Evolutionary conservation across 2,113 vertebrate species (phyloP), one percentile per base, ranked within the genome.

Genomic region (Plecturocebus donacophilus): DNA sequence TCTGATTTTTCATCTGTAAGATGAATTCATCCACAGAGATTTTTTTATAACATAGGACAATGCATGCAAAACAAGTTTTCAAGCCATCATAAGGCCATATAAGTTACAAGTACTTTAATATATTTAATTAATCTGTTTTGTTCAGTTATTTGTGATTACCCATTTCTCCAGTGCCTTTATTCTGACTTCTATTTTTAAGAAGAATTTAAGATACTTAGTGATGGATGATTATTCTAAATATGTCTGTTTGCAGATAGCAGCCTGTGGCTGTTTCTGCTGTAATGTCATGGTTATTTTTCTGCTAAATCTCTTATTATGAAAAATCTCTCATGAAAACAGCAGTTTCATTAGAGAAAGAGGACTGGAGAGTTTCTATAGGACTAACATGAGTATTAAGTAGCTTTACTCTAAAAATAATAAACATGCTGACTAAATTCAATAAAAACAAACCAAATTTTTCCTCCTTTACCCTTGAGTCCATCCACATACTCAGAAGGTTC

Each of bases 171-270:
- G 13, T 73, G 45, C 19, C 20, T 7, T 73, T 90, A 56, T 56
- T 9, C 64, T 87, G n/a, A 79, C 96, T 90, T 12, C 38, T 40
- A n/a, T 66, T 75, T 89, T 94, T 6, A 94, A 49, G 70, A 81
- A 64, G 79, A 85, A 87, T 85, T 89, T 82, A 38, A 75, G 27
- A 56, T 94, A 45, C 49, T 91, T 95, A 93, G 66, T 87, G 81
- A n/a, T 90, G 77, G 70, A 25, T 61, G 11, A 76, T 95, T 85
- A 85, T 86, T 32, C 8, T 88, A 81, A 87, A 84, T 91, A 61
- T 19, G 21, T 94, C 79, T 83, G 40, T 95, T 71, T 82, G 35
- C 27, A 93, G 56, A 13, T 68, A 68, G 61, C 30, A 75, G 16
- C 35, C 32, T 80, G 0, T 21, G 79, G 0, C 87, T 47, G 25